phyloP scores from a whole-genome alignment of 2,113 vertebrate species.

The Passer domesticus region DNA sequence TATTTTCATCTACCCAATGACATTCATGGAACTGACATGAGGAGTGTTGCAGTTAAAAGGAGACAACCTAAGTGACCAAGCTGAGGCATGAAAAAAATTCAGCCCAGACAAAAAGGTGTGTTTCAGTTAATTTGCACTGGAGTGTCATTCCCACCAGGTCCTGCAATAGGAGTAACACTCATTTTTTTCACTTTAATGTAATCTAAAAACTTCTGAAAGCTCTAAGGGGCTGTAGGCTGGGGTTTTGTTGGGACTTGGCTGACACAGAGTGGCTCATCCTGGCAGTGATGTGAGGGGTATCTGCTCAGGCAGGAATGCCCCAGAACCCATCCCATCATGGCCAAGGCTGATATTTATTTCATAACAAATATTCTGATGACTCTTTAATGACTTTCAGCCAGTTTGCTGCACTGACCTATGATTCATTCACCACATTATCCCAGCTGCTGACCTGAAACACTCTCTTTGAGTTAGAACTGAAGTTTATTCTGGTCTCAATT shows the following conservation, averaged over 20 bases:
- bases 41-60: not conserved
- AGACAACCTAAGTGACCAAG: not conserved
- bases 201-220: not conserved
- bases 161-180: not conserved
- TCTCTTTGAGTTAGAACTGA: not conserved
- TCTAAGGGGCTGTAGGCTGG: not conserved
- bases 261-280: not conserved
- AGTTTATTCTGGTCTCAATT: not conserved
- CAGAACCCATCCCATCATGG: not conserved
- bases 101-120: not conserved
- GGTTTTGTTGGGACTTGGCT: not conserved
- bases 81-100: not conserved
- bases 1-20: not conserved
- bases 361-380: not conserved
- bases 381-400: not conserved
- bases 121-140: not conserved
- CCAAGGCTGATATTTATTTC: not conserved
- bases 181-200: not conserved
- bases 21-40: not conserved
- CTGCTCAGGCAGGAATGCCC: not conserved
- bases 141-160: not conserved
- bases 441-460: not conserved
- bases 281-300: not conserved
- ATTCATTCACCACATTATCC: not conserved
- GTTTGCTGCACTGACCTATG: not conserved